Conservation (phyloP, 1,140 invertebrate species). For the Trypoxylus dichotomus region DNA sequence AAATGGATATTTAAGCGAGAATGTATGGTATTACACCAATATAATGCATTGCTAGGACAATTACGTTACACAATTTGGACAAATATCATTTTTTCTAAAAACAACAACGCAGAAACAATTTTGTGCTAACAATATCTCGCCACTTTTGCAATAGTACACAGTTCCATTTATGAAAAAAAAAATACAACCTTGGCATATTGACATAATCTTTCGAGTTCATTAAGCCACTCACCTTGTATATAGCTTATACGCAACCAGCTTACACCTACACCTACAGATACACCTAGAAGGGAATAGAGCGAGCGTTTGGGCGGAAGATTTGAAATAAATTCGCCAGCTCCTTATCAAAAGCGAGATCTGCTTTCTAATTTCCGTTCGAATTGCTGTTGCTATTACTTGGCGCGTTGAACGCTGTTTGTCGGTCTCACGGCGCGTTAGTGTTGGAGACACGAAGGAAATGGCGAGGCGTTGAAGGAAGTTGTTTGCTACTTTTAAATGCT, state of each 20-base stretch:
- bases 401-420: background rate
- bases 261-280: background rate
- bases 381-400: background rate
- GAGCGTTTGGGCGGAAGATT: background rate
- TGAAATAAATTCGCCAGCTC: background rate
- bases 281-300: background rate
- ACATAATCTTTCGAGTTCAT: too few species aligned
- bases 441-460: background rate
- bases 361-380: background rate
- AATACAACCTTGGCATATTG: too few species aligned
- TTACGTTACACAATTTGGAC: too few species aligned
- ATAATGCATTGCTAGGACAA: too few species aligned
- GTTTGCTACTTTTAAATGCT: background rate
- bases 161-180: too few species aligned
- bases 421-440: background rate
- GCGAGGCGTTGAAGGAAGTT: background rate
- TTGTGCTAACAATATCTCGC: too few species aligned
- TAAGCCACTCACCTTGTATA: background rate
- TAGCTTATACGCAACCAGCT: background rate
- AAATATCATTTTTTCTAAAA: too few species aligned
- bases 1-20: too few species aligned
- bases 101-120: too few species aligned
- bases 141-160: too few species aligned
- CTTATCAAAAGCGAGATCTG: constrained; percentile 2
- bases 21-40: too few species aligned